Evolutionary conservation across 2,888 invertebrate genomes (phyloP).

Genomic region (Drosophila nr. medialis): DNA sequence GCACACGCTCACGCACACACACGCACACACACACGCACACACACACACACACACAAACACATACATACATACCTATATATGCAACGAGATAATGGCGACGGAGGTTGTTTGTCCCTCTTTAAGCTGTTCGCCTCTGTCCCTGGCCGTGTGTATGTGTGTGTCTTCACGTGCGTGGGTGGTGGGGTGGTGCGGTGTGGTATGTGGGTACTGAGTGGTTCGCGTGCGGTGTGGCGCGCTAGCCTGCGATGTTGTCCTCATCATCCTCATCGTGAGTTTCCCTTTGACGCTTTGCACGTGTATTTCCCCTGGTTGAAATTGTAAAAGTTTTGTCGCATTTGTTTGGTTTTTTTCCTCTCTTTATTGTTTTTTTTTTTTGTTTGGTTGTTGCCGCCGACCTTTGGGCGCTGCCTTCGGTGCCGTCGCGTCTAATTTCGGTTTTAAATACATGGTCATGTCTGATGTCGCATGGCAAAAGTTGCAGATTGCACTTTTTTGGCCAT

Average conservation of each 20-base stretch:
- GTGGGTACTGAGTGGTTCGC: constrained; percentile 25
- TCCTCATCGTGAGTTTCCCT: constrained; percentile 44
- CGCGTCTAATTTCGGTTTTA: constrained; percentile 75
- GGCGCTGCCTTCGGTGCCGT: constrained; percentile 61
- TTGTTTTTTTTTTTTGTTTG: constrained; percentile 11
- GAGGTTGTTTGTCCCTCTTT: constrained; percentile 67
- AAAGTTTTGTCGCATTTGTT: constrained; percentile 70
- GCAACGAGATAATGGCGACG: constrained; percentile 48
- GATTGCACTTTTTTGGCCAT: constrained; percentile 53
- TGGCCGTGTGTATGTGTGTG: constrained; percentile 4
- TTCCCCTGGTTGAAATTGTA: constrained; percentile 74
- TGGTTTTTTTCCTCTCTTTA: constrained; percentile 12
- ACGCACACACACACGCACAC: not conserved
- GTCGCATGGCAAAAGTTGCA: constrained; percentile 62
- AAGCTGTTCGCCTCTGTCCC: constrained; percentile 42
- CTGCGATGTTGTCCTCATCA: constrained; percentile 25
- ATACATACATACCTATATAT: constrained; percentile 1
- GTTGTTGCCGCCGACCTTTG: constrained; percentile 56
- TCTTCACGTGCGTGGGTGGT: constrained; percentile 15
- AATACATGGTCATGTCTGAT: constrained; percentile 71
- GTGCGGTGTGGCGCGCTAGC: constrained; percentile 27
- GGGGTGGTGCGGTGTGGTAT: constrained; percentile 6
- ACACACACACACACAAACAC: not conserved
- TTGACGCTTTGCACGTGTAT: constrained; percentile 78
- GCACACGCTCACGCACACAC: not conserved